These are phyloP conservation scores for Julus scanicus DNA, from an alignment of 2,888 invertebrate species.

Conservation along the genomic window DNA sequence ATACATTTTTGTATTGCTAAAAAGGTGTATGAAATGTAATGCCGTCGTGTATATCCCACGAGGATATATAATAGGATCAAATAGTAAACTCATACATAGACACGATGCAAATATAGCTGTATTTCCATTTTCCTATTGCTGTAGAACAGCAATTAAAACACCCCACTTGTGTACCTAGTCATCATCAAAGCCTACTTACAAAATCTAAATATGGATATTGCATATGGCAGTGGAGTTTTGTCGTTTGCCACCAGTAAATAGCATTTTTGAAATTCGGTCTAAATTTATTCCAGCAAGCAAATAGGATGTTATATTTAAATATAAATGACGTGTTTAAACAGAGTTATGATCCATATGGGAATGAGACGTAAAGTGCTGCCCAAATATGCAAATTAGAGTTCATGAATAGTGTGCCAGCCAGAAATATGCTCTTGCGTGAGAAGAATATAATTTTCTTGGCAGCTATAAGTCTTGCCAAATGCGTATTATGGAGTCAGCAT, in stretches of 20 bases:
- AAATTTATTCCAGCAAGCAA: not conserved
- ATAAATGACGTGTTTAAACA: conserved; percentile 32
- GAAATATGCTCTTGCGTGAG: conserved; percentile 39
- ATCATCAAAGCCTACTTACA: not conserved
- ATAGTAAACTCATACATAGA: conserved; percentile 8
- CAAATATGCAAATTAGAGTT: conserved; percentile 24
- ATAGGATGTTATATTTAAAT: conserved; percentile 39
- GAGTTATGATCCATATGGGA: conserved; percentile 28
- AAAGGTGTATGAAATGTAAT: not conserved
- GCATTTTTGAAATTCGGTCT: not conserved
- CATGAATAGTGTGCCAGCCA: not conserved
- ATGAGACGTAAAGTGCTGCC: conserved; percentile 6
- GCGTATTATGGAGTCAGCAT: conserved; percentile 8
- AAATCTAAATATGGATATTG: not conserved
- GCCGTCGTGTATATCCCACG: not conserved
- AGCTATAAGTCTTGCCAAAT: conserved; percentile 14
- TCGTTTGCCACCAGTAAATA: not conserved
- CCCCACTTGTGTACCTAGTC: not conserved
- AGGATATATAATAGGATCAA: not conserved
- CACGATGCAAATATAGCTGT: not conserved
- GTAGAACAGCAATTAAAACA: not conserved
- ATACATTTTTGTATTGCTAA: not conserved
- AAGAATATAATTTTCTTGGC: conserved; percentile 30
- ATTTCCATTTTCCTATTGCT: not conserved
- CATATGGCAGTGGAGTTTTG: not conserved